Evolutionary conservation across 2,888 invertebrate genomes (phyloP).

Genomic region (Opisthograptis luteolata): DNA sequence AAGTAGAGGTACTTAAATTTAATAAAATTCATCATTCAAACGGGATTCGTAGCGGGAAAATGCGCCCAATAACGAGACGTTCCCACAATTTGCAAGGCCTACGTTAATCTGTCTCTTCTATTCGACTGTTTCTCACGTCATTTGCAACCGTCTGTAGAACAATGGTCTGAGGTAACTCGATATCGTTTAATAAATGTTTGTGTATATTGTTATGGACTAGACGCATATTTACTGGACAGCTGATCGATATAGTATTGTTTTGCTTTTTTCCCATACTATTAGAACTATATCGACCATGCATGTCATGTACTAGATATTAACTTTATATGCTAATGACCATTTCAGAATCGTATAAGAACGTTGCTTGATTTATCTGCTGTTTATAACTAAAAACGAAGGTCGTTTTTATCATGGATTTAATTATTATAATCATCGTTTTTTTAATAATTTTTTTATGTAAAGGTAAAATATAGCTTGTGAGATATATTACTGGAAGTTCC

Average conservation of each 20-base stretch:
- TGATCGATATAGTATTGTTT: constrained; percentile 25
- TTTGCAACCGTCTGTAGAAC: constrained; percentile 46
- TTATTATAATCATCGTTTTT: too few relatives aligned
- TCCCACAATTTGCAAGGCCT: constrained; percentile 55
- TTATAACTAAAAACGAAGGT: too few relatives aligned
- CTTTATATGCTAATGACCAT: too few relatives aligned
- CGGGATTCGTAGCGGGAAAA: constrained; percentile 46
- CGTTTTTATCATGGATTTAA: too few relatives aligned
- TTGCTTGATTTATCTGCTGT: not conserved
- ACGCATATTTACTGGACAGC: constrained; percentile 21
- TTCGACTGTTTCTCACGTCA: constrained; percentile 39
- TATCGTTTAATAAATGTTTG: constrained; percentile 55
- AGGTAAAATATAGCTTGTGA: too few relatives aligned
- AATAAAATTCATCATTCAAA: constrained; percentile 26
- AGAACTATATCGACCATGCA: not conserved
- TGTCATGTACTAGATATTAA: not conserved
- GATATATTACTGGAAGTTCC: too few relatives aligned
- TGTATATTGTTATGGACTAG: constrained; percentile 45
- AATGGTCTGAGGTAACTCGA: constrained; percentile 65
- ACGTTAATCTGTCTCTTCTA: constrained; percentile 42
- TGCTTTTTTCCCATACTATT: constrained; percentile 11
- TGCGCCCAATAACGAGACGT: constrained; percentile 45
- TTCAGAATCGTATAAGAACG: not conserved
- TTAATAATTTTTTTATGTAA: too few relatives aligned
- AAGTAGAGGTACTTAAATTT: not conserved